Conservation (phyloP, 2,113 vertebrate species). For the Sula dactylatra region DNA sequence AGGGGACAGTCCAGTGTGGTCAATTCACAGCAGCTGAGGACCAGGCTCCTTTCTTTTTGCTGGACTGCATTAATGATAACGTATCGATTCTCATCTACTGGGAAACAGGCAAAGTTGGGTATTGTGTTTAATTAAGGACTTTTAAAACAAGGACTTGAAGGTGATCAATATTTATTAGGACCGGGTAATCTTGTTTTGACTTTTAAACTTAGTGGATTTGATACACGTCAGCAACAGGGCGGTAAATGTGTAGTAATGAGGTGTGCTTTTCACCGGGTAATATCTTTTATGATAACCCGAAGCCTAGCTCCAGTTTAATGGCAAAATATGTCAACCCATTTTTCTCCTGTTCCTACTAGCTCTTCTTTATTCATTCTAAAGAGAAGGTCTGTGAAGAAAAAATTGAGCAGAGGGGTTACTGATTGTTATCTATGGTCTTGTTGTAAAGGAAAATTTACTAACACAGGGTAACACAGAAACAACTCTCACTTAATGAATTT, state of each 20-base stretch:
- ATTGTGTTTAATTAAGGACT: slow-evolving; percentile 35
- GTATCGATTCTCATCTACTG: not conserved
- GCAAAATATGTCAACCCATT: slow-evolving; percentile 13
- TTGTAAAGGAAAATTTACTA: not conserved
- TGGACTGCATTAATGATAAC: not conserved
- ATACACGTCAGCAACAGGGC: not conserved
- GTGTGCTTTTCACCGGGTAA: not conserved
- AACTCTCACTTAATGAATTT: not conserved
- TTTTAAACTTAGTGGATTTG: not conserved
- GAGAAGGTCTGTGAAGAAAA: not conserved
- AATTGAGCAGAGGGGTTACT: not conserved
- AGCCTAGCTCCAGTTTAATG: slow-evolving; percentile 2
- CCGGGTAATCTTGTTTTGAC: not conserved
- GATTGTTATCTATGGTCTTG: slow-evolving; percentile 25
- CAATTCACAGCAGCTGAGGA: not conserved
- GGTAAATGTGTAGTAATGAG: not conserved
- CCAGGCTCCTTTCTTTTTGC: not conserved
- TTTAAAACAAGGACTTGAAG: not conserved
- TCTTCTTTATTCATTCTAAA: slow-evolving; percentile 6
- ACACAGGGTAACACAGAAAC: not conserved
- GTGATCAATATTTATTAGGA: slow-evolving; percentile 19
- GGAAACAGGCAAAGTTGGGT: not conserved
- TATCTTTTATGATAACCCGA: not conserved
- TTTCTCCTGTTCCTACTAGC: not conserved
- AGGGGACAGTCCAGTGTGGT: not conserved